Percentiles rank a stretch among this genome's conserved stretches.
These are phyloP conservation scores for Axis porcinus DNA, from an alignment of 2,113 vertebrate species.

Conservation along the genomic window DNA sequence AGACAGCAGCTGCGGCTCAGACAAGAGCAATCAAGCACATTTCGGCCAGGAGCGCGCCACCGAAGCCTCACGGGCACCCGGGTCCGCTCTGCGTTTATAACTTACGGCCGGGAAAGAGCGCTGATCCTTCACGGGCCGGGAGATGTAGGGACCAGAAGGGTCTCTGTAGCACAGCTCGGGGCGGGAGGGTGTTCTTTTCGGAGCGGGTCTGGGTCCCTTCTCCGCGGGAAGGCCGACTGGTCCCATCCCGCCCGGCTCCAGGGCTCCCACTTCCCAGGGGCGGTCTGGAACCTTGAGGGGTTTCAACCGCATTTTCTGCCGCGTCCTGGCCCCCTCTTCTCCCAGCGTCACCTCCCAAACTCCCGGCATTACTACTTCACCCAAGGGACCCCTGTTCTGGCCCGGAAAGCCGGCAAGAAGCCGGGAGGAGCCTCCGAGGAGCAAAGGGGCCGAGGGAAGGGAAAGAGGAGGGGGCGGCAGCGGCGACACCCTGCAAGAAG, in stretches of 20 bases:
- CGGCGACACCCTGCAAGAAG: too few species aligned
- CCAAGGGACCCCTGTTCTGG: too few species aligned
- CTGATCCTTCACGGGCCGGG: accelerated
- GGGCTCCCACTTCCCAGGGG: neutral
- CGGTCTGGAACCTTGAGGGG: neutral
- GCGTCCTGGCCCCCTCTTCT: neutral
- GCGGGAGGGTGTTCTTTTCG: neutral
- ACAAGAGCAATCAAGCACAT: accelerated
- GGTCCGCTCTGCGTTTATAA: neutral
- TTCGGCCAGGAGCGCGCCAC: accelerated
- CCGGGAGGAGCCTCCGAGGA: too few species aligned
- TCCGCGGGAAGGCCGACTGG: neutral
- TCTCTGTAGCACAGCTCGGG: neutral
- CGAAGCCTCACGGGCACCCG: too few species aligned
- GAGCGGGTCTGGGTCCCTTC: neutral
- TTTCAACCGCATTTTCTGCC: accelerated
- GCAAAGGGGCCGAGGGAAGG: too few species aligned
- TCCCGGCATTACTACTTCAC: neutral
- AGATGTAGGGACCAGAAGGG: neutral
- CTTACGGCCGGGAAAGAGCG: accelerated
- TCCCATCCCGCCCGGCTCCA: neutral
- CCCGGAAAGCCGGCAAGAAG: too few species aligned
- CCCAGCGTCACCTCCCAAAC: neutral
- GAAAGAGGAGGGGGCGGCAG: too few species aligned
- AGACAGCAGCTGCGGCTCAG: accelerated